A percentile compares a stretch with the other conserved stretches of the same genome.
phyloP scores from a whole-genome alignment of 2,888 invertebrate genomes.

The Trissoscelio sp. region DNA sequence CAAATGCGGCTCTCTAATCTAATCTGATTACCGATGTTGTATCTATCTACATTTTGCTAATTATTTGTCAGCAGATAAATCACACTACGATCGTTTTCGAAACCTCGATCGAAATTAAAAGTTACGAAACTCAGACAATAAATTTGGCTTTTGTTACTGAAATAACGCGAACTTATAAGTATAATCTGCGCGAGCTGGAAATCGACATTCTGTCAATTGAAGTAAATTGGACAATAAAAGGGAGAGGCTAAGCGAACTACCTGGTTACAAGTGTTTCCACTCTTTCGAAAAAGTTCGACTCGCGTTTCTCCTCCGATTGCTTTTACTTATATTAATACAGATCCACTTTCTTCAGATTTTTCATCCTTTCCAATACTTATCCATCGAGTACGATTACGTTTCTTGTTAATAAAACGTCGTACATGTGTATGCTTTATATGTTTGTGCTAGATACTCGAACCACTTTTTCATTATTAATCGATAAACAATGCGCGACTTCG shows the following conservation, averaged over 20 bases:
- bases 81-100: not conserved
- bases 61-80: slow-evolving; percentile 54
- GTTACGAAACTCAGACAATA: slow-evolving; percentile 5
- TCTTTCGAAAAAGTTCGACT: slow-evolving; percentile 14
- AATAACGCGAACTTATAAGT: slow-evolving; percentile 19
- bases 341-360: slow-evolving; percentile 9
- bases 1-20: slow-evolving; percentile 49
- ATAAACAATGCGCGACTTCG: not conserved
- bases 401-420: not conserved
- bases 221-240: slow-evolving; percentile 32
- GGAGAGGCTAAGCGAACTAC: slow-evolving; percentile 24
- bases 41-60: slow-evolving; percentile 49
- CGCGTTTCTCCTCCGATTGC: slow-evolving; percentile 10
- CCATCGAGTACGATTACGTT: slow-evolving; percentile 4
- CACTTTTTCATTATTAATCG: too few relatives aligned
- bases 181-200: not conserved
- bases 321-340: slow-evolving; percentile 36
- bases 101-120: slow-evolving; percentile 26
- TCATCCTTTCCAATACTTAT: slow-evolving; percentile 23
- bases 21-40: slow-evolving; percentile 52
- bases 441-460: not conserved
- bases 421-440: not conserved
- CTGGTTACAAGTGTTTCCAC: slow-evolving; percentile 30
- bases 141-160: slow-evolving; percentile 16
- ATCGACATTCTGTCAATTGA: slow-evolving; percentile 28